Evolutionary conservation across 2,888 invertebrate species (phyloP).

Genomic region (Noctua janthina): DNA sequence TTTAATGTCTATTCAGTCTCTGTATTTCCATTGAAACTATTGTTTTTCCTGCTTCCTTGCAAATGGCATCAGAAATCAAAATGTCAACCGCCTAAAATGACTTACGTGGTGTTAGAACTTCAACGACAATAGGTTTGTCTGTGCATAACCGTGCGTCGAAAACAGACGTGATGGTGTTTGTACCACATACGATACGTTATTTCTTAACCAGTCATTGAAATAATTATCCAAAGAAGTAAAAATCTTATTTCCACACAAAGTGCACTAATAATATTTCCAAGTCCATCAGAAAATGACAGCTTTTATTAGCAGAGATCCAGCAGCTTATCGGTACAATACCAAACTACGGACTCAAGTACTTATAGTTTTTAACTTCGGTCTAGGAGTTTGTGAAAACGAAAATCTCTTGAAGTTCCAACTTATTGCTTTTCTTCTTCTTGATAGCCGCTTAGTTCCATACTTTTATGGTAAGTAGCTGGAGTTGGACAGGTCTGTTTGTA

Average conservation of each 20-base stretch:
- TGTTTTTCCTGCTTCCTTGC: neutral
- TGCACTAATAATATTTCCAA: conserved; percentile 6
- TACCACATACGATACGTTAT: no score
- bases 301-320: conserved; percentile 45
- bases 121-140: neutral
- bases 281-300: conserved; percentile 41
- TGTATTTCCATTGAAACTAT: neutral
- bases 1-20: neutral
- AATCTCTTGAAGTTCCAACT: conserved; percentile 63
- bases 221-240: neutral
- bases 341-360: conserved; percentile 55
- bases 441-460: conserved; percentile 61
- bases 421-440: conserved; percentile 61
- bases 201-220: no score
- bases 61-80: no score
- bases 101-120: no score
- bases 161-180: no score
- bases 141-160: no score
- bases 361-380: conserved; percentile 62
- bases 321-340: conserved; percentile 56
- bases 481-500: conserved; percentile 17
- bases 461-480: conserved; percentile 57
- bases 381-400: conserved; percentile 59
- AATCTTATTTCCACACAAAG: neutral
- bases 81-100: no score